A percentile compares a stretch with the other conserved stretches of the same genome.
phyloP scores from a whole-genome alignment of 2,888 invertebrate species.

The Panzeria rudis region DNA sequence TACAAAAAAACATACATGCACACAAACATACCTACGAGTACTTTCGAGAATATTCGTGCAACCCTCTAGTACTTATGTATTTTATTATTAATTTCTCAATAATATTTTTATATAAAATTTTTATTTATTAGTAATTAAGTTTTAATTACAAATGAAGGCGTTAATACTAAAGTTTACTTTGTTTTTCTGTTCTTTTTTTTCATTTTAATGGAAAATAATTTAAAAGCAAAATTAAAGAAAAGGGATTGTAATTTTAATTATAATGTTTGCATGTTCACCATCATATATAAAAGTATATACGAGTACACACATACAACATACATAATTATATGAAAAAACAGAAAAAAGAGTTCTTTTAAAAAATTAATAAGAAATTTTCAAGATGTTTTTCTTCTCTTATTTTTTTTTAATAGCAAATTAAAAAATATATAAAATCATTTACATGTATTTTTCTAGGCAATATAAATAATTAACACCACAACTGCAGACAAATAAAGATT shows the following conservation, averaged over 20 bases:
- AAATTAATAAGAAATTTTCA: slow-evolving; percentile 17
- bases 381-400: background rate
- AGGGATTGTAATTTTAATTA: slow-evolving; percentile 21
- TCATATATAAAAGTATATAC: background rate
- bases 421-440: slow-evolving; percentile 17
- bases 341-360: background rate
- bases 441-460: slow-evolving; percentile 16
- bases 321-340: background rate
- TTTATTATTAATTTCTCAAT: slow-evolving; percentile 56
- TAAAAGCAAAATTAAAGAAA: slow-evolving; percentile 41
- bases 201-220: slow-evolving; percentile 49
- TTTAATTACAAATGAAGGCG: slow-evolving; percentile 72
- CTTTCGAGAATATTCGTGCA: no score
- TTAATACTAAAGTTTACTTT: slow-evolving; percentile 70
- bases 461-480: slow-evolving; percentile 55
- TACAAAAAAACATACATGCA: no score
- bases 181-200: slow-evolving; percentile 9
- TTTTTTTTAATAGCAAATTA: slow-evolving; percentile 20
- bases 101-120: slow-evolving; percentile 61
- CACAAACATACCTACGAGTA: background rate
- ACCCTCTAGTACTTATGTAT: slow-evolving; percentile 3
- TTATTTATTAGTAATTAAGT: slow-evolving; percentile 70
- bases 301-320: background rate
- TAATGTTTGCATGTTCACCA: background rate
- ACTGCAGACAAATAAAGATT: slow-evolving; percentile 30